Conservation (phyloP, 2,888 invertebrate species). For the Petrophora chlorosata region DNA sequence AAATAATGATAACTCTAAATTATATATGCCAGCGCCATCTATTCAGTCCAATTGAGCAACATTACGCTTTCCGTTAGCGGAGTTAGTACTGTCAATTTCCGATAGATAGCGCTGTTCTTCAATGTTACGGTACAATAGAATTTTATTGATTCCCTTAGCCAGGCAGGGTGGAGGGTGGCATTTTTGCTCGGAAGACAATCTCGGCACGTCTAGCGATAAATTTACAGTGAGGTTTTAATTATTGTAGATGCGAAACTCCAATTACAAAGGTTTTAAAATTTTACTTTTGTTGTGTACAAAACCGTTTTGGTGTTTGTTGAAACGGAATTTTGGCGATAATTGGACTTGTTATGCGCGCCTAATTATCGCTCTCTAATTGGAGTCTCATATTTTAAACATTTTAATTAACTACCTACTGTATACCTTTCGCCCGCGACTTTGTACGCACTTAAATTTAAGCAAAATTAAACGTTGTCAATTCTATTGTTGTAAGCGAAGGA, state of each 20-base stretch:
- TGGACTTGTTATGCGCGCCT: too few species aligned
- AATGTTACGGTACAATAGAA: constrained; percentile 24
- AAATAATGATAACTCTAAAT: too few species aligned
- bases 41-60: constrained; percentile 16
- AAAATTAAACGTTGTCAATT: too few species aligned
- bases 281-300: too few species aligned
- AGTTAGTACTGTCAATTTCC: constrained; percentile 36
- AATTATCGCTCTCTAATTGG: too few species aligned
- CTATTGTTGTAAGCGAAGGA: too few species aligned
- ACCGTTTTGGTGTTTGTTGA: too few species aligned
- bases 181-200: constrained; percentile 40
- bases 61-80: background rate
- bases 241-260: constrained; percentile 12
- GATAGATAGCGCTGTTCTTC: constrained; percentile 38
- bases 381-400: too few species aligned
- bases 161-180: constrained; percentile 13
- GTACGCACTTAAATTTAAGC: too few species aligned
- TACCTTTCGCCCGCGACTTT: too few species aligned
- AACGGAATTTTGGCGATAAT: background rate
- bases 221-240: constrained; percentile 34
- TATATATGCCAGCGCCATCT: constrained; percentile 54
- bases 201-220: constrained; percentile 31
- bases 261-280: constrained; percentile 25
- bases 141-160: constrained; percentile 37
- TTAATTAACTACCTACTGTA: too few species aligned